Percentiles rank a stretch among this genome's conserved stretches.
phyloP scores from a whole-genome alignment of 1,140 invertebrate species.

The Gryon sp. region DNA sequence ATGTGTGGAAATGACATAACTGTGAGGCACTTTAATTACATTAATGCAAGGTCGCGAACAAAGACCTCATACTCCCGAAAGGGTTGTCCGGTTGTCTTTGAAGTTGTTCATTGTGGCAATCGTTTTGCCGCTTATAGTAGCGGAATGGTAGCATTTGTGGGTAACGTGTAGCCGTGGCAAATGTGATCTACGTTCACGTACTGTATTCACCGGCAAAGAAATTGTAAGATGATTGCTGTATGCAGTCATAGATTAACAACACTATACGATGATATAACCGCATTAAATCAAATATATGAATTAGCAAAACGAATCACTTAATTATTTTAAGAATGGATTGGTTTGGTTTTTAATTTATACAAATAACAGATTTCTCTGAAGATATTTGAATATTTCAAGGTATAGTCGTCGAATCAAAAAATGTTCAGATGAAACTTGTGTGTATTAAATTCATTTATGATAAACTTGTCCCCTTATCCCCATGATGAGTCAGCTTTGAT shows the following conservation, averaged over 20 bases:
- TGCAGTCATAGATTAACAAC: conserved; percentile 44
- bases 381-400: too few relatives aligned
- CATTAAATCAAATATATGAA: not conserved
- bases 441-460: too few relatives aligned
- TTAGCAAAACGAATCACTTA: too few relatives aligned
- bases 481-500: too few relatives aligned
- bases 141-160: conserved; percentile 64
- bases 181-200: conserved; percentile 70
- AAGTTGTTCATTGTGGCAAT: conserved; percentile 49
- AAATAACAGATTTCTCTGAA: too few relatives aligned
- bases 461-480: too few relatives aligned
- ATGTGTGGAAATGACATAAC: conserved; percentile 35
- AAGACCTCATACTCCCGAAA: conserved; percentile 51
- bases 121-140: conserved; percentile 27
- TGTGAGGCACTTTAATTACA: conserved; percentile 30
- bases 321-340: too few relatives aligned
- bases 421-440: too few relatives aligned
- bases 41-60: conserved; percentile 56
- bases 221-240: conserved; percentile 60
- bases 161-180: conserved; percentile 67
- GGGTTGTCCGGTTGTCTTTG: conserved; percentile 55
- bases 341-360: too few relatives aligned
- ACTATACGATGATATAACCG: not conserved
- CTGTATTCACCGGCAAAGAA: conserved; percentile 40
- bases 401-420: too few relatives aligned